A percentile compares a stretch with the other conserved stretches of the same genome.
phyloP scores from a whole-genome alignment of 2,888 invertebrate genomes.

The Thelaira solivaga region DNA sequence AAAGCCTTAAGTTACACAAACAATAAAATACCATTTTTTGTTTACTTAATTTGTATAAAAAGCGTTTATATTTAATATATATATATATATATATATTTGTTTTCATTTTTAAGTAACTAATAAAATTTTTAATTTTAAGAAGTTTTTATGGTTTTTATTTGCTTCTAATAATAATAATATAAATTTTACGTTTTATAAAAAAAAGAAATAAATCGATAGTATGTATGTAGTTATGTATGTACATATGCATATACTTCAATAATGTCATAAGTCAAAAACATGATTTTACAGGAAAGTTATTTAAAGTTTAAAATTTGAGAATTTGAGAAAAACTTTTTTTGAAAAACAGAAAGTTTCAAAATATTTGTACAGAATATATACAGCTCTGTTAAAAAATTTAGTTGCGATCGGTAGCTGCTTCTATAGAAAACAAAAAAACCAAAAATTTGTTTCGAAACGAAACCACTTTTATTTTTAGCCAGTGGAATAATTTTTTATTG shows the following conservation, averaged over 20 bases:
- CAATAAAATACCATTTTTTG: background rate
- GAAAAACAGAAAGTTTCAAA: no score
- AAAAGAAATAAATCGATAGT: conserved; percentile 22
- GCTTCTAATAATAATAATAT: conserved; percentile 12
- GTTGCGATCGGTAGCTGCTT: no score
- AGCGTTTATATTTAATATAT: conserved; percentile 57
- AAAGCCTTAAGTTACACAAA: background rate
- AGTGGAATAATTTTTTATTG: no score
- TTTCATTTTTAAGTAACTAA: conserved; percentile 61
- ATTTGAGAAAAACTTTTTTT: no score
- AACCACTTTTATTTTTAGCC: no score
- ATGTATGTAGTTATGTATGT: background rate
- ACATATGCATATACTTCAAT: background rate
- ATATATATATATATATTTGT: conserved; percentile 7
- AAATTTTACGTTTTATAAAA: conserved; percentile 31
- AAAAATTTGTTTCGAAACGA: no score
- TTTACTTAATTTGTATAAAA: conserved; percentile 51
- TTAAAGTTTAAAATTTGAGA: no score
- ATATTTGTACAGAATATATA: no score
- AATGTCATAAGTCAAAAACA: background rate
- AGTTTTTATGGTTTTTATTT: background rate
- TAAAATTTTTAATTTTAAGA: conserved; percentile 27
- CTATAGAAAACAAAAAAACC: no score
- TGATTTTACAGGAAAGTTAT: no score
- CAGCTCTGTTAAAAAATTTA: no score